phyloP scores from a whole-genome alignment of 2,113 vertebrate genomes.

The Corvus cornix region DNA sequence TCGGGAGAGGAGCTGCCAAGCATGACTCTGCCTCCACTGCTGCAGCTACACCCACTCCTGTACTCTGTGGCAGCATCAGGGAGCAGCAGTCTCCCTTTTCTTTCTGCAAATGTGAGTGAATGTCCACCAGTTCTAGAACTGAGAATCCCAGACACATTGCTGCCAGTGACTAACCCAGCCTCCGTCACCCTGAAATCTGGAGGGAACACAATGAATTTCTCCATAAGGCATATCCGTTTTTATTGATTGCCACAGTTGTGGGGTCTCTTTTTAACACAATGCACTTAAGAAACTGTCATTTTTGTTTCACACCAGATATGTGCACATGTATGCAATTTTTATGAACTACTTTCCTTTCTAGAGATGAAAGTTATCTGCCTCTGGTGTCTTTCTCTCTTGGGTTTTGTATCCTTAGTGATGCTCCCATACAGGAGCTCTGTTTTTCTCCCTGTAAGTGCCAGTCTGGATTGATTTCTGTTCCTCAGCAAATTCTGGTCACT shows the following conservation, averaged over 20 bases:
- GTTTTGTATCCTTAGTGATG: not conserved
- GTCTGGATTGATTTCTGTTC: not conserved
- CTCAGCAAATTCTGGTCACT: not conserved
- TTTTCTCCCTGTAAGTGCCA: not conserved
- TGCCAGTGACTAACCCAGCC: not conserved
- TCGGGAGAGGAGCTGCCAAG: not conserved
- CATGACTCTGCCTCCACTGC: not conserved
- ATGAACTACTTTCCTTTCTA: not conserved
- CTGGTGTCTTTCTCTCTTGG: not conserved
- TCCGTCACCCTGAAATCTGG: not conserved
- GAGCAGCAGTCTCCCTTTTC: not conserved
- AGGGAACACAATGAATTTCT: not conserved
- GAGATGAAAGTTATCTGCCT: not conserved
- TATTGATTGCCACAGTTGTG: not conserved
- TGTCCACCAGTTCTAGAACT: not conserved
- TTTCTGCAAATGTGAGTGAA: not conserved
- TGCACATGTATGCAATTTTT: not conserved
- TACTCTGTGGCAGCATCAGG: not conserved
- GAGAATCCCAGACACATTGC: not conserved
- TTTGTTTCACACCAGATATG: not conserved
- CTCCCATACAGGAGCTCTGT: not conserved
- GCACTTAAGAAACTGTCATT: not conserved
- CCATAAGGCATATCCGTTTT: not conserved
- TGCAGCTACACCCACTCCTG: not conserved
- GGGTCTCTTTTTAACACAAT: not conserved